These are phyloP conservation scores for Palythoa grandiflora DNA, from an alignment of 92 coral and sea anemone species.

Conservation along the genomic window DNA sequence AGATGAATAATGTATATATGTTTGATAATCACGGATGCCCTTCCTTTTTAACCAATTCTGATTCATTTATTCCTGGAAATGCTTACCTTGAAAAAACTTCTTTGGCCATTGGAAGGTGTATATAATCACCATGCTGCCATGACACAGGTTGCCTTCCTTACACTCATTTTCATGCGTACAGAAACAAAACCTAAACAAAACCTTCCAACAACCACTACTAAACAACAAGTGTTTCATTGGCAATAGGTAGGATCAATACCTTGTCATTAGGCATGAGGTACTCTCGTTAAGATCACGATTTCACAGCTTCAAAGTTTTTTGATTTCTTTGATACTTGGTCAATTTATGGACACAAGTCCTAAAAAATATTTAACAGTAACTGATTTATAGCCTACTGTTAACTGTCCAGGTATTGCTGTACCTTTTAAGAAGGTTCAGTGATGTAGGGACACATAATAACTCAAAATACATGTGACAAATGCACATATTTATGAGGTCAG, in stretches of 20 bases:
- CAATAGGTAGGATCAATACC: not conserved
- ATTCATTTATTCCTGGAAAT: not conserved
- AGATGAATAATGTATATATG: not conserved
- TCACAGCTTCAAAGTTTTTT: not conserved
- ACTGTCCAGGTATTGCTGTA: slow-evolving; percentile 18
- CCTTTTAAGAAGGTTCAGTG: slow-evolving; percentile 11
- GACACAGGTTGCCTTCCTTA: not conserved
- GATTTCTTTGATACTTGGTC: not conserved
- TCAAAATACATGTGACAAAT: slow-evolving; percentile 7
- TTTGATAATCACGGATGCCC: not conserved
- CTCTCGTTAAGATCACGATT: not conserved
- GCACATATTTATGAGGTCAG: slow-evolving; percentile 13
- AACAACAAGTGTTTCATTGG: slow-evolving; percentile 9
- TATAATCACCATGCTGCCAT: not conserved
- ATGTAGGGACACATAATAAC: slow-evolving; percentile 10
- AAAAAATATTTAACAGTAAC: not conserved
- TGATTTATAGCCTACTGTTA: slow-evolving; percentile 8
- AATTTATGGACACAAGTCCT: not conserved
- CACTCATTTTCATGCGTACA: not conserved
- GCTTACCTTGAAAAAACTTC: not conserved
- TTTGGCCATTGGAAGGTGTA: not conserved
- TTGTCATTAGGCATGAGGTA: not conserved
- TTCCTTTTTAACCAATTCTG: not conserved
- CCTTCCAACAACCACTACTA: not conserved
- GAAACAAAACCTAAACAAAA: not conserved